Evolutionary conservation across 2,888 invertebrate genomes (phyloP), one percentile per base, ranked within the genome.

Genomic region (Lasioglossum zephyrum): DNA sequence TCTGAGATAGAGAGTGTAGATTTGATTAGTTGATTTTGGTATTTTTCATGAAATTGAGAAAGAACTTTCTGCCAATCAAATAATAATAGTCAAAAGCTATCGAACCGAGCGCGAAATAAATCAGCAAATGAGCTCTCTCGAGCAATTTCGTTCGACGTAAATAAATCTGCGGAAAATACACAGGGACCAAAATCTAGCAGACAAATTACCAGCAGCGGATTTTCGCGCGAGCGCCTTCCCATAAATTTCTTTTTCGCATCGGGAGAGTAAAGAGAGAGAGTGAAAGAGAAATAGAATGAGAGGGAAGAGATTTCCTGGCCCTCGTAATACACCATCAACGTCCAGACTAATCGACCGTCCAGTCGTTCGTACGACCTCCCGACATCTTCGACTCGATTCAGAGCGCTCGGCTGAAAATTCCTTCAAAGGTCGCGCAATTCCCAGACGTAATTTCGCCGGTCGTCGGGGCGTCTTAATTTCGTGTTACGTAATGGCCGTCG

Each of bases 401-500:
- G 22, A 63, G 75, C 44, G 44, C 22, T 31, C n/a, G 79, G 13
- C 73, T 66, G 78, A 80, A 79, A 82, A 82, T 82, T 87, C 66
- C 77, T 76, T 80, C 73, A 70, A 87, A 76, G 77, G 39, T 44
- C 75, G 73, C 76, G 76, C 70, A 70, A 86, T 79, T 86, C 88
- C 82, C 84, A 77, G 76, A 88, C 72, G 82, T 73, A 86, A 89
- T 89, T 87, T 84, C 79, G 66, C 53, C 60, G 77, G 73, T 79
- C 70, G 80, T 77, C 69, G 47, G 70, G 75, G 72, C 73, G 79
- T 85, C 82, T 82, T 86, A 82, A 86, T 87, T 63, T 81, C 84
- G 84, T 63, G 84, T 89, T 86, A 87, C 79, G 84, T 85, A 89
- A 89, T 83, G 82, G 77, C 81, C 79, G 60, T 73, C 73, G 82